phyloP scores from a whole-genome alignment of 1,140 invertebrate species.

The Sinonovacula constricta region DNA sequence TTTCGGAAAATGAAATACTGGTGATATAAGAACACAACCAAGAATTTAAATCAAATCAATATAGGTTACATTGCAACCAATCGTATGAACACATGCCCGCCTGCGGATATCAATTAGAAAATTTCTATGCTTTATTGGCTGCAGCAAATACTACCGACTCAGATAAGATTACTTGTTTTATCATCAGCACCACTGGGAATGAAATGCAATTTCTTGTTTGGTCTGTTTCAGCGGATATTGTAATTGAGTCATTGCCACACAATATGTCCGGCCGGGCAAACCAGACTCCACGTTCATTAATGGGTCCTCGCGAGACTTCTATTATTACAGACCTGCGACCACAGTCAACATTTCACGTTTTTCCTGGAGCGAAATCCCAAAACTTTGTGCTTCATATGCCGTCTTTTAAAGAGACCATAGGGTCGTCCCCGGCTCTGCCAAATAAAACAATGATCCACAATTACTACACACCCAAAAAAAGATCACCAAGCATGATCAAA shows the following conservation, averaged over 20 bases:
- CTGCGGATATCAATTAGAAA: background rate
- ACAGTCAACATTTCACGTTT: slow-evolving; percentile 6
- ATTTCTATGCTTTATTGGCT: background rate
- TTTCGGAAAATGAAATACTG: no score
- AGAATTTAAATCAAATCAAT: no score
- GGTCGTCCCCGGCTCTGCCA: background rate
- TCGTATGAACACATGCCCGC: no score
- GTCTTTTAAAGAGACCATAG: background rate
- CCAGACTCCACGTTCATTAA: background rate
- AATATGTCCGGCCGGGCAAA: background rate
- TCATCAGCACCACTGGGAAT: background rate
- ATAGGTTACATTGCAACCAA: no score
- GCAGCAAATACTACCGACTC: background rate
- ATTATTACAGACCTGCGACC: slow-evolving; percentile 10
- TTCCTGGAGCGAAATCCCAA: slow-evolving; percentile 10
- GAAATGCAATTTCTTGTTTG: background rate
- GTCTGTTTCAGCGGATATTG: slow-evolving; percentile 24
- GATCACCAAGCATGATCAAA: no score
- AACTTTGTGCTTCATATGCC: slow-evolving; percentile 20
- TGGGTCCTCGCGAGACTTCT: slow-evolving; percentile 12
- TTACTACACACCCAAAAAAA: no score
- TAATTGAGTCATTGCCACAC: slow-evolving; percentile 34
- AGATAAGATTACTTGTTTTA: background rate
- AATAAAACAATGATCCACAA: no score
- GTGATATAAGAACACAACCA: no score